Percentiles rank a stretch among this genome's conserved stretches.
These are phyloP conservation scores for Neelides sp. DNA, from an alignment of 1,140 invertebrate genomes.

Conservation along the genomic window DNA sequence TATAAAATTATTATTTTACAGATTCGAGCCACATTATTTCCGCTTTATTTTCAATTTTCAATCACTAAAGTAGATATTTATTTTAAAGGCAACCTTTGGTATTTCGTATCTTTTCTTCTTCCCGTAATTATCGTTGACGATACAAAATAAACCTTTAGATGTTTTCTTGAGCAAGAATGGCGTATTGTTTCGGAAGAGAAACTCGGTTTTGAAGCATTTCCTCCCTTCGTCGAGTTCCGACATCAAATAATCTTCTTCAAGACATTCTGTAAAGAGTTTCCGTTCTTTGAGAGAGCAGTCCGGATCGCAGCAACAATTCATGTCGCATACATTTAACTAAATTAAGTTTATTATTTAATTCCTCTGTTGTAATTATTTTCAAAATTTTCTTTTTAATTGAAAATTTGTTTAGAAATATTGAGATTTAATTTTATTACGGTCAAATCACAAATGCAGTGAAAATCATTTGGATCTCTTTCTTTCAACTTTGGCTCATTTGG, in stretches of 20 bases:
- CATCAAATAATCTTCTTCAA: slow-evolving; percentile 25
- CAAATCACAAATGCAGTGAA: too few species aligned
- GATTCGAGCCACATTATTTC: too few species aligned
- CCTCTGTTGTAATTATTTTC: too few species aligned
- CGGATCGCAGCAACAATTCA: slow-evolving; percentile 61
- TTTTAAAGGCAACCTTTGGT: slow-evolving; percentile 15
- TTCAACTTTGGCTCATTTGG: too few species aligned
- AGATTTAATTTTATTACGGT: too few species aligned
- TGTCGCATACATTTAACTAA: slow-evolving; percentile 49
- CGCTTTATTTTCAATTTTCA: too few species aligned
- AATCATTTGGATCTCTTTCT: too few species aligned
- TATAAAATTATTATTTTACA: too few species aligned
- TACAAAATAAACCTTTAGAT: slow-evolving; percentile 45
- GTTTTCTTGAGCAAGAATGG: slow-evolving; percentile 34
- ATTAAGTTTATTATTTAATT: too few species aligned
- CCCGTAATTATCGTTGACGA: slow-evolving; percentile 45
- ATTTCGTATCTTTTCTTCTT: slow-evolving; percentile 18
- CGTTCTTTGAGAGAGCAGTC: slow-evolving; percentile 48
- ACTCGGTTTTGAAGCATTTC: slow-evolving; percentile 37
- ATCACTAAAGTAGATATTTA: too few species aligned
- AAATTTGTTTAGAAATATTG: too few species aligned
- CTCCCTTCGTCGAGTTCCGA: slow-evolving; percentile 31
- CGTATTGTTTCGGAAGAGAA: slow-evolving; percentile 40
- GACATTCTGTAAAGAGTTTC: slow-evolving; percentile 45
- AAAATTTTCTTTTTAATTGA: too few species aligned